Percentiles rank a stretch among this genome's conserved stretches.
Evolutionary conservation across 2,797 vertebrate species (phyloP).

Genomic region (Leptodactylus fallax): DNA sequence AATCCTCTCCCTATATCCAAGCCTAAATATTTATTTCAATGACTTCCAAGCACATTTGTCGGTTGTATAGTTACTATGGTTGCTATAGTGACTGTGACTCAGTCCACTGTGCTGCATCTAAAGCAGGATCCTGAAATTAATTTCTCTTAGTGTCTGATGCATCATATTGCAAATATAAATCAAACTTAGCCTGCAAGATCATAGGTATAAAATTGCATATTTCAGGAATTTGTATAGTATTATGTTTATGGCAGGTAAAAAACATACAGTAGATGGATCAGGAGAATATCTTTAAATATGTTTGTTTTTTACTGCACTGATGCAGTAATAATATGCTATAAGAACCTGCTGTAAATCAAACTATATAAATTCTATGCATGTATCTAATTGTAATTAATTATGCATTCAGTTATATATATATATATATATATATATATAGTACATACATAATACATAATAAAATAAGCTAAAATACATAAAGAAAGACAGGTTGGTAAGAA

Average conservation of each 20-base stretch:
- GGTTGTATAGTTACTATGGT: slow-evolving; percentile 52
- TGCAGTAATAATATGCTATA: neutral
- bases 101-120: neutral
- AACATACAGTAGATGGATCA: neutral
- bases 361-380: neutral
- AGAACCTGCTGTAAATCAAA: neutral
- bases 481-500: too few species aligned
- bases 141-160: neutral
- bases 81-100: slow-evolving; percentile 27
- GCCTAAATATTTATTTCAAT: slow-evolving; percentile 46
- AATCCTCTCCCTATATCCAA: neutral
- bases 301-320: too few species aligned
- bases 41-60: slow-evolving; percentile 2
- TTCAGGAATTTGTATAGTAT: neutral
- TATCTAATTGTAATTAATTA: neutral
- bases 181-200: neutral
- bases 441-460: too few species aligned
- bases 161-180: neutral
- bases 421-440: too few species aligned
- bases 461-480: too few species aligned
- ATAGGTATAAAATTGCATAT: neutral
- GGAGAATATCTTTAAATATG: neutral
- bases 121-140: neutral
- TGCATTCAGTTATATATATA: too few species aligned
- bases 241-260: neutral